Base-by-base conservation (phyloP, 2,888 invertebrate genomes). In the Hirtodrosophila alboralis region DNA sequence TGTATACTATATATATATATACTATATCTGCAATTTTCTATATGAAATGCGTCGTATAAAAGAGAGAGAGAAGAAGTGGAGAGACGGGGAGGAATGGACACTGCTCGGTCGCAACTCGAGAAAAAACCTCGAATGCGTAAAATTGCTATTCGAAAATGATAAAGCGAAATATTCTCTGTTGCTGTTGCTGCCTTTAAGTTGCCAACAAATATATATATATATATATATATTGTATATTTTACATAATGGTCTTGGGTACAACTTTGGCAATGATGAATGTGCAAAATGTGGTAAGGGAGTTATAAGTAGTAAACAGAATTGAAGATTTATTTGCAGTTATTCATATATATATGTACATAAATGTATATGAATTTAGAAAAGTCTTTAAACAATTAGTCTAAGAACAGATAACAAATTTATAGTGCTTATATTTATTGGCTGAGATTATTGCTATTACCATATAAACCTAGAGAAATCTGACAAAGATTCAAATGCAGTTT, bases 71-170 rank as follows among this genome's bases (percentile, higher is more conserved):
- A n/a, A n/a, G n/a, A n/a, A n/a, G n/a, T n/a, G n/a, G n/a, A n/a
- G n/a, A n/a, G n/a, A n/a, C n/a, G n/a, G 70, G 57, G 75, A 72
- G 72, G 14, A 12, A 23, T 8, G 23, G 23, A 3, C 23, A 8
- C 5, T 7, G 5, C 23, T 2, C 4, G 23, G 7, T 8, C 4
- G 8, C 8, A 8, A 2, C 6, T 7, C 7, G 23, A 26, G 18
- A 26, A 31, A 45, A n/a, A n/a, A n/a, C n/a, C n/a, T 16, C 36
- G 51, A 41, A 48, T 70, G 71, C 57, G 57, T 67, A 57, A 70
- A 79, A 84, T 83, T 75, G 63, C 63, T 64, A 76, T 83, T 49
- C 84, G 70, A 74, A 84, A 84, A 78, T 81, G 83, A 84, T 78
- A 60, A 78, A 84, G 75, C 54, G 75, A 72, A 47, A 47, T 48